These are phyloP conservation scores for Cotesia congregata DNA, from an alignment of 2,888 invertebrate genomes.

Conservation along the genomic window DNA sequence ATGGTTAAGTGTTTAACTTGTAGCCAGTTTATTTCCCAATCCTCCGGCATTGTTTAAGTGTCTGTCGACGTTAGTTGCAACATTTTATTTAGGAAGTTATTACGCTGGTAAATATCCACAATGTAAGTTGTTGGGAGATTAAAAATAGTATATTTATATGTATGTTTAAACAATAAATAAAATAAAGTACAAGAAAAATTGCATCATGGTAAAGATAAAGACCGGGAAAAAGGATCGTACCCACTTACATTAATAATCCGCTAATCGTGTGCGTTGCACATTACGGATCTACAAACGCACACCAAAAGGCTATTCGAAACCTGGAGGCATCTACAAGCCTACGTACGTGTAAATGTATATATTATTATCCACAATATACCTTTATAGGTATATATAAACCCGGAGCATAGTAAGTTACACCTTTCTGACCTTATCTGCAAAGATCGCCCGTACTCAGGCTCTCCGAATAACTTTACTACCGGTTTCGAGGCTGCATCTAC, in stretches of 20 bases:
- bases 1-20: no score
- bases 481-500: slow-evolving; percentile 63
- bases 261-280: slow-evolving; percentile 27
- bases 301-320: slow-evolving; percentile 23
- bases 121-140: no score
- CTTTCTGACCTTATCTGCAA: slow-evolving; percentile 66
- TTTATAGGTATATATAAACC: slow-evolving; percentile 5
- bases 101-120: no score
- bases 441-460: slow-evolving; percentile 62
- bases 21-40: no score
- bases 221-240: slow-evolving; percentile 29
- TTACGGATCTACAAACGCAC: slow-evolving; percentile 25
- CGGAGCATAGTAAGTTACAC: slow-evolving; percentile 69
- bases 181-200: slow-evolving; percentile 2
- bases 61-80: no score
- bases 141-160: neutral
- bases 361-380: neutral
- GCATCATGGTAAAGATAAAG: slow-evolving; percentile 24
- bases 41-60: no score
- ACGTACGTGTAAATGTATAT: slow-evolving; percentile 20
- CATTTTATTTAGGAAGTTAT: no score
- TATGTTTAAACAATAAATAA: neutral
- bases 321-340: neutral
- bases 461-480: slow-evolving; percentile 69
- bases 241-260: slow-evolving; percentile 27